Evolutionary conservation across 2,888 invertebrate species (phyloP).

Genomic region (Polydrusus tereticollis): DNA sequence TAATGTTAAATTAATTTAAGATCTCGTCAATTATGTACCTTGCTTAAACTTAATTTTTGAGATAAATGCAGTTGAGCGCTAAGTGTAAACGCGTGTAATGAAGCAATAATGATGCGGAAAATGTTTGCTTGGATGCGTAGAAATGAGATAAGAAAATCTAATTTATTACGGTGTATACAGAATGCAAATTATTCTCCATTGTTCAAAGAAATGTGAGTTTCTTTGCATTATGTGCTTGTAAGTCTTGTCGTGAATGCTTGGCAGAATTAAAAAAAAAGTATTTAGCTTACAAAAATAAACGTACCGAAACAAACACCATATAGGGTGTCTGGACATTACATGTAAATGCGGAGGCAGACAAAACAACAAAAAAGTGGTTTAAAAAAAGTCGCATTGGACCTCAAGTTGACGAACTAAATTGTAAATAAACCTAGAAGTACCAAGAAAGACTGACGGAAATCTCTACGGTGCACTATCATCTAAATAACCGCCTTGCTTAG

Average conservation of each 20-base stretch:
- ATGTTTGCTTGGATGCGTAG: constrained; percentile 30
- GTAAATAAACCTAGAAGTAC: too few species aligned
- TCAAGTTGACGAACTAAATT: too few species aligned
- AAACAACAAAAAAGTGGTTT: too few species aligned
- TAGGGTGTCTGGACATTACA: too few species aligned
- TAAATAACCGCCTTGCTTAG: too few species aligned
- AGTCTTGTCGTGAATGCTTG: neutral
- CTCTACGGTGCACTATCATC: too few species aligned
- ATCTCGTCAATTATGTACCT: too few species aligned
- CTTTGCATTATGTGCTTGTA: neutral
- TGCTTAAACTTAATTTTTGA: neutral
- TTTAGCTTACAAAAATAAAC: neutral
- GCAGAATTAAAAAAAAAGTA: neutral
- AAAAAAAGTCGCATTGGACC: too few species aligned
- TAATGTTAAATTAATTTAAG: too few species aligned
- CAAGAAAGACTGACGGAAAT: too few species aligned
- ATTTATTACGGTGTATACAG: constrained; percentile 31
- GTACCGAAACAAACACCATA: too few species aligned
- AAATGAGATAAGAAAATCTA: constrained; percentile 28
- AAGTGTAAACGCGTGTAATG: constrained; percentile 41
- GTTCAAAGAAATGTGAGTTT: constrained; percentile 18
- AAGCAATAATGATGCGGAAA: constrained; percentile 32
- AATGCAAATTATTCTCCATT: constrained; percentile 24
- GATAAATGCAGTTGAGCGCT: constrained; percentile 8
- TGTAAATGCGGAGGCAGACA: too few species aligned